Base-by-base conservation (phyloP, 2,888 invertebrate genomes). In the Nemurella pictetii region DNA sequence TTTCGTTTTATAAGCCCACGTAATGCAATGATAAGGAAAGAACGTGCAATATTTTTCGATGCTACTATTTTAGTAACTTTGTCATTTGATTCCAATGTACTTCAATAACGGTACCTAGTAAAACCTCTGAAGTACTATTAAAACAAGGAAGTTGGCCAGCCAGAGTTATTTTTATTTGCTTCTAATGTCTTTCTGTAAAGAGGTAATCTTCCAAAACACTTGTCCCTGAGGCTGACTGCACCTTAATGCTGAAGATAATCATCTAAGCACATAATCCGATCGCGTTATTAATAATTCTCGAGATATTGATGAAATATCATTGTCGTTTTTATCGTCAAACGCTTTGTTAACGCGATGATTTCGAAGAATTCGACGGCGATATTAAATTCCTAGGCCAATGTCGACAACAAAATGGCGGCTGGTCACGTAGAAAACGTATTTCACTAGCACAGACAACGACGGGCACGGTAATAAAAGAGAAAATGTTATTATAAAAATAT, bases 401-500 rank as follows among this genome's bases (percentile, higher is more conserved):
- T 27, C 7, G n/a, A 75, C 55, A 55, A 55, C 55, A 75, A 75
- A 27, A 75, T 75, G 27, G 28, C 75, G 28, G 9, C 25, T 28
- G 75, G 28, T 25, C 75, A 75, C 75, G 75, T 75, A 28, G 28
- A 27, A 75, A 28, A 75, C 26, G 75, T 75, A 5, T 75, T 28
- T 27, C 28, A 26, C 9, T 9, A 26, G 7, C 5, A n/a, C 1
- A 75, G 75, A 75, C 75, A 75, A 75, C 4, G 12, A 75, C 28
- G n/a, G 75, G 55, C 26, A 78, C 4, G 78, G n/a, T 30, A 3
- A 78, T 78, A 78, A 78, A 28, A 78, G 28, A 28, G 29, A 78
- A 78, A 78, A 78, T n/a, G 78, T 78, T 30, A n/a, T 78, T 30
- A 78, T 30, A n/a, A 29, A 75, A 28, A 78, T 78, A 78, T 29